phyloP scores from a whole-genome alignment of 2,888 invertebrate species.

The Drosophila glabriapex region DNA sequence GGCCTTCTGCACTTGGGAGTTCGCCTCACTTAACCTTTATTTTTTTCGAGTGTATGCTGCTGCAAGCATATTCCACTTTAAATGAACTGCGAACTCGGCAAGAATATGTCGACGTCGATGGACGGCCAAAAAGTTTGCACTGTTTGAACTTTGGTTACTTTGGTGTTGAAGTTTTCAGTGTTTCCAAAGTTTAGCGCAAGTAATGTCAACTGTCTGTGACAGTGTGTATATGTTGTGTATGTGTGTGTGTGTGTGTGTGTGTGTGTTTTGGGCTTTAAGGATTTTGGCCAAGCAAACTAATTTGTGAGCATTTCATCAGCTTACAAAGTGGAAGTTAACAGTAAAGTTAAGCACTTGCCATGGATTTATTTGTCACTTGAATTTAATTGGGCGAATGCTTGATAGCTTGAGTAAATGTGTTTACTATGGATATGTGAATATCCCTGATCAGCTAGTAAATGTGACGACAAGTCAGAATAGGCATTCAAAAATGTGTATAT shows the following conservation, averaged over 20 bases:
- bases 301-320: conserved; percentile 47
- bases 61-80: conserved; percentile 13
- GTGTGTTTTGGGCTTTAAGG: conserved; percentile 11
- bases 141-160: conserved; percentile 70
- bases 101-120: conserved; percentile 63
- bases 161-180: conserved; percentile 57
- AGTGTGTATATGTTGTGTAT: conserved; percentile 6
- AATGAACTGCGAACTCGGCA: conserved; percentile 15
- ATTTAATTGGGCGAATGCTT: conserved; percentile 26
- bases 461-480: neutral
- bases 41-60: conserved; percentile 13
- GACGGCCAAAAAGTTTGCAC: conserved; percentile 60
- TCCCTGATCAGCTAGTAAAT: neutral
- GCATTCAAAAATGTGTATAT: too few species aligned
- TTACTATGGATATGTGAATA: neutral
- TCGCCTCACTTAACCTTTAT: conserved; percentile 75
- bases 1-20: conserved; percentile 55
- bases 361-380: conserved; percentile 24
- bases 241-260: conserved; percentile 1
- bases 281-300: conserved; percentile 59
- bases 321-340: conserved; percentile 42
- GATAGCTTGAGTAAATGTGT: neutral
- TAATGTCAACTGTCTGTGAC: conserved; percentile 21
- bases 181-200: conserved; percentile 49
- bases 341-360: conserved; percentile 39